These are phyloP conservation scores for Drosophila prolongata DNA, from an alignment of 2,888 invertebrate species.

Conservation along the genomic window DNA sequence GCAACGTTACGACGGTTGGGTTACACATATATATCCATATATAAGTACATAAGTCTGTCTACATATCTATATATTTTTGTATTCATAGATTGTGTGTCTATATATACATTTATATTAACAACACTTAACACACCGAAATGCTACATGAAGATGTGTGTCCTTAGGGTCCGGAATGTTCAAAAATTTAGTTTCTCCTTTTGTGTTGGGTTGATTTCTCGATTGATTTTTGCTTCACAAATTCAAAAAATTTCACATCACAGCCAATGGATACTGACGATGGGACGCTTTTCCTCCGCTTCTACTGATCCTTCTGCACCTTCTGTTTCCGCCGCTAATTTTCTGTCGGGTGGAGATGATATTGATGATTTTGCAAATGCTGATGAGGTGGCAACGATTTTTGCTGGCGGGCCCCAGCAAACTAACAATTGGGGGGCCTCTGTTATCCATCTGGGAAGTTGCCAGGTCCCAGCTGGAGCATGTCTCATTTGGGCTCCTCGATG, in stretches of 20 bases:
- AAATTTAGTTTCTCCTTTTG: constrained; percentile 23
- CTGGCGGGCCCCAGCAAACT: constrained; percentile 53
- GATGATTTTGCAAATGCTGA: constrained; percentile 23
- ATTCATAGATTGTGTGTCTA: constrained; percentile 18
- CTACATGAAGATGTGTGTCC: constrained; percentile 19
- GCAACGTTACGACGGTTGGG: constrained; percentile 72
- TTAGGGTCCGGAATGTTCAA: constrained; percentile 27
- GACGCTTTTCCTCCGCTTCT: constrained; percentile 47
- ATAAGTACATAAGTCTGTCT: constrained; percentile 18
- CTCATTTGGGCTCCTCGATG: constrained; percentile 88
- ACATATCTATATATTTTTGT: constrained; percentile 38
- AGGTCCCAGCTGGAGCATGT: constrained; percentile 85
- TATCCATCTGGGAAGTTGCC: constrained; percentile 85
- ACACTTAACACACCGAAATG: constrained; percentile 50
- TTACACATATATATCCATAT: constrained; percentile 55
- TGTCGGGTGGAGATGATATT: constrained; percentile 14
- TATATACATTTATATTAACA: constrained; percentile 45
- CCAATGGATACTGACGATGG: constrained; percentile 83
- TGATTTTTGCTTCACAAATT: constrained; percentile 48
- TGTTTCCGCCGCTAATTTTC: constrained; percentile 27
- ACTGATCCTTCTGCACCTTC: constrained; percentile 1
- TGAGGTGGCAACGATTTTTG: constrained; percentile 26
- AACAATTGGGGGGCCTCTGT: constrained; percentile 84
- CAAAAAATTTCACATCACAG: constrained; percentile 82
- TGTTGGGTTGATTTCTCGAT: constrained; percentile 36